Conservation (phyloP, 2,888 invertebrate species). For the Lasius fuliginosus region DNA sequence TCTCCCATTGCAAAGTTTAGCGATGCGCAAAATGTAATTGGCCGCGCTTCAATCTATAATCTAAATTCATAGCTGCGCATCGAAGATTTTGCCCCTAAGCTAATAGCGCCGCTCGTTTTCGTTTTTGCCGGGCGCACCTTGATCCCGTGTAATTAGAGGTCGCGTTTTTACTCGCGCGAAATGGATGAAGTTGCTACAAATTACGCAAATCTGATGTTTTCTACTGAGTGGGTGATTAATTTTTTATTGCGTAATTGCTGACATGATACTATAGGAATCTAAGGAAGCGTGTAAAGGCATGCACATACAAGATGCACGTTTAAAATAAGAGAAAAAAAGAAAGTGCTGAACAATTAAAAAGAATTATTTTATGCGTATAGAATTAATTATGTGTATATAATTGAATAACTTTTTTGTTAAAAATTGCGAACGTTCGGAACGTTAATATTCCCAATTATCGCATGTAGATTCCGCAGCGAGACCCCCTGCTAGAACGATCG, state of each 20-base stretch:
- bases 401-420: background rate
- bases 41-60: slow-evolving; percentile 70
- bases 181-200: slow-evolving; percentile 13
- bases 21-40: slow-evolving; percentile 67
- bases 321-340: background rate
- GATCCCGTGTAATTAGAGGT: slow-evolving; percentile 42
- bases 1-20: slow-evolving; percentile 66
- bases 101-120: slow-evolving; percentile 24
- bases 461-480: background rate
- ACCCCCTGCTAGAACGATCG: slow-evolving; percentile 4
- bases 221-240: background rate
- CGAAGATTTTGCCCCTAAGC: slow-evolving; percentile 28
- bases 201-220: slow-evolving; percentile 31
- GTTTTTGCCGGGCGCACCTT: slow-evolving; percentile 6
- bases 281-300: background rate
- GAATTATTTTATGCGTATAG: background rate
- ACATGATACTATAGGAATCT: slow-evolving; percentile 6
- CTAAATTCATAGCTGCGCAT: slow-evolving; percentile 65
- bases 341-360: background rate
- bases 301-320: background rate
- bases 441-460: background rate
- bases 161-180: slow-evolving; percentile 34
- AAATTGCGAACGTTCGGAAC: background rate
- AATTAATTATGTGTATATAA: background rate
- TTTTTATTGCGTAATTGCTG: background rate